Evolutionary conservation across 2,797 vertebrate species (phyloP), one percentile per base, ranked within the genome.

Genomic region (Peromyscus nudipes): DNA sequence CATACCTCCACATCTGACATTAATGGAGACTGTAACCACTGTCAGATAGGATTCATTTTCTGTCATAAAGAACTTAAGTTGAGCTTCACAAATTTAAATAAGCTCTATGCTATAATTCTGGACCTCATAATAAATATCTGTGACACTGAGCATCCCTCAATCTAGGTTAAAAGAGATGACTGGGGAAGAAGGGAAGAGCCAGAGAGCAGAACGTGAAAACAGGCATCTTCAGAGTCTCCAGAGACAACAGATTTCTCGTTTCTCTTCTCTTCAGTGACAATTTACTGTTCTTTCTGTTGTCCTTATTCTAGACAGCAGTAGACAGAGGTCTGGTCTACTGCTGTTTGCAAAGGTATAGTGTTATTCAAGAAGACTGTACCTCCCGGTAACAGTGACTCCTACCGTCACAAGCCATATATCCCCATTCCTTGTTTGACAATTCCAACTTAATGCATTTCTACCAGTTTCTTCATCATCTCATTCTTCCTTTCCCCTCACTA

Each of bases 391-490:
- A 21, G 21, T 80, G 71, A 69, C 71, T 93, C 62, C 81, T 94
- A 67, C 81, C 82, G 90, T 71, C 92, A 96, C 82, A 96, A 87
- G 95, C 85, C 43, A 37, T 34, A 65, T 81, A 87, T 96, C 46
- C 55, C 94, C 43, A 43, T 90, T 92, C 57, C 14, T 92, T 71
- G n/a, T 84, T 80, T 97, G 95, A 94, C 76, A 87, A 92, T 97
- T 97, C 71, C 90, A 77, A 97, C 43, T 93, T 97, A 86, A 92
- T 67, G 73, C 62, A 96, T 84, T 84, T 94, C 94, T 95, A 96
- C 96, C 85, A 46, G 85, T 92, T 97, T 95, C 94, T 85, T 85
- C 97, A 67, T 96, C 80, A 93, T 92, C 19, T 93, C 71, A 34
- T n/a, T 92, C 90, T 91, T 82, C 19, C 60, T 76, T 86, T 86